Base-by-base conservation (phyloP, 2,797 vertebrate species). In the Catostomus latipinnis region DNA sequence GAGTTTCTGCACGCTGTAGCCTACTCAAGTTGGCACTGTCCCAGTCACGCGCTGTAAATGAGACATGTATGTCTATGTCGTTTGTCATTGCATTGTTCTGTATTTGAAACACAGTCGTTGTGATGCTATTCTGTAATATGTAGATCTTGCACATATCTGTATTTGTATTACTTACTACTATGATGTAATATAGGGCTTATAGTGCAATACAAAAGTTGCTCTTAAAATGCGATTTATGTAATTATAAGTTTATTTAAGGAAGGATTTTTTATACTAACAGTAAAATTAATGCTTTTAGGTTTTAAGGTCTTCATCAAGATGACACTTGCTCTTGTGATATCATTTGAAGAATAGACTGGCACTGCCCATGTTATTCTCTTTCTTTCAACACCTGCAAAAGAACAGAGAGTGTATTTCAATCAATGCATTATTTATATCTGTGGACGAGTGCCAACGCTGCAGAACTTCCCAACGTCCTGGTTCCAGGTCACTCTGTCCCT, bases 11-110 rank as follows among this genome's bases (percentile, higher is more conserved):
- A 78, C 77, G 83, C 70, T 80, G 78, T 58, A 18, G 16, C 16
- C 16, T 18, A 58, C 61, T 88, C 65, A 87, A 88, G 83, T 87
- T 88, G 84, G 46, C 79, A 86, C 87, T 86, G 73, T 86, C 86
- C 86, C 74, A 60, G 88, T 90, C 90, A 91, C 78, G 87, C 79
- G 57, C 50, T 80, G 34, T 11, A 71, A 78, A 43, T 75, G 71
- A 79, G 67, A 62, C 66, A 74, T 69, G 76, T 34, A 34, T 34
- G 34, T 34, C 34, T 4, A 34, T 34, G 34, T 34, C 34, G 2
- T 34, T 4, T 34, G 34, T 34, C 34, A 34, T 63, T 60, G 63
- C 49, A 16, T 62, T 46, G 53, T 22, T 65, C 45, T 69, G 53
- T 8, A 45, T 45, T 12, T 66, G 71, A 43, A 60, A 34, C n/a